Evolutionary conservation across 2,797 vertebrate genomes (phyloP).

Genomic region (Cyprinodon diabolis): DNA sequence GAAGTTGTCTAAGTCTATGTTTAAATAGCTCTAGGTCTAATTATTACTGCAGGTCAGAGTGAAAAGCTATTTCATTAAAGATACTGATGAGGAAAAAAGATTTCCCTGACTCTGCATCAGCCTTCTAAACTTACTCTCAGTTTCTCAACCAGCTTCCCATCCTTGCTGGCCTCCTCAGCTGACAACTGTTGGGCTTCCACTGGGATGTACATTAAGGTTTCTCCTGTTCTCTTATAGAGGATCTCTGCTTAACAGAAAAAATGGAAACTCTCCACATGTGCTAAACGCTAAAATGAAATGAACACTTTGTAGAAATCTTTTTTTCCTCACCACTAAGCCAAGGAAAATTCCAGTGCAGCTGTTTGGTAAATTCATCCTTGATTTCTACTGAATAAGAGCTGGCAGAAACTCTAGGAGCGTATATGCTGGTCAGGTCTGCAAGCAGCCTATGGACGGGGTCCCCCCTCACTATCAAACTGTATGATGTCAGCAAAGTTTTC

Average conservation of each 20-base stretch:
- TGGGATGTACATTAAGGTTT: conserved; percentile 78
- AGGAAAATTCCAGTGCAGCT: conserved; percentile 82
- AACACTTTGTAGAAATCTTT: conserved; percentile 70
- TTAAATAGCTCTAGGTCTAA: too few species aligned
- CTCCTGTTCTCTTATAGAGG: too few species aligned
- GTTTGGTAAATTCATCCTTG: conserved; percentile 80
- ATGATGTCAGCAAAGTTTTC: conserved; percentile 80
- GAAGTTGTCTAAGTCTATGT: too few species aligned
- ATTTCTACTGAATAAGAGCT: conserved; percentile 79
- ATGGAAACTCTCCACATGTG: not conserved
- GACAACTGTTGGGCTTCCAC: conserved; percentile 78
- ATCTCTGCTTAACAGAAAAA: conserved; percentile 72
- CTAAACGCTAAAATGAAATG: not conserved
- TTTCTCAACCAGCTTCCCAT: conserved; percentile 85
- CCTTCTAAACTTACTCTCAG: conserved; percentile 83
- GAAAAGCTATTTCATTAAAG: not conserved
- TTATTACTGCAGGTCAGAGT: not conserved
- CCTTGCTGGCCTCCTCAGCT: conserved; percentile 76
- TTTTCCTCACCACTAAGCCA: conserved; percentile 81
- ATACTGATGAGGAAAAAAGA: too few species aligned
- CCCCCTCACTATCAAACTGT: conserved; percentile 79
- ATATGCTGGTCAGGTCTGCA: conserved; percentile 76
- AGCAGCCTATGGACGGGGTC: conserved; percentile 69
- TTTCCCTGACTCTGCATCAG: not conserved
- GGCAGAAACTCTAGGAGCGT: conserved; percentile 76